phyloP scores from a whole-genome alignment of 2,113 vertebrate species.

The Neodon shergylaensis region DNA sequence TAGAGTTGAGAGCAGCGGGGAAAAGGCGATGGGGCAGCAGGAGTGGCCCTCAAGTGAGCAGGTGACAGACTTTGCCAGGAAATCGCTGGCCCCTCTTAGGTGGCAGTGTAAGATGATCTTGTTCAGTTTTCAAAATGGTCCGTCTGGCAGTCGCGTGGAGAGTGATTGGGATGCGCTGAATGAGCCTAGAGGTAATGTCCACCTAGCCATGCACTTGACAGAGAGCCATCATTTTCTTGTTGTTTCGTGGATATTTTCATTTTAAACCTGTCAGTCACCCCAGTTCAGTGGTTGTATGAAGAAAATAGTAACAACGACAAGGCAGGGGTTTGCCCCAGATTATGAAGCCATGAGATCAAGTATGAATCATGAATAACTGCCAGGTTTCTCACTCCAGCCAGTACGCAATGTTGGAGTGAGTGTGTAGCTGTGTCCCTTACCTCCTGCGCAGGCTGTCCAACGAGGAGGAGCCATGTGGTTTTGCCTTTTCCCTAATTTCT shows the following conservation, averaged over 20 bases:
- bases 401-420: slow-evolving; percentile 17
- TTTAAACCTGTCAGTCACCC: slow-evolving; percentile 46
- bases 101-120: neutral
- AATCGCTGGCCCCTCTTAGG: neutral
- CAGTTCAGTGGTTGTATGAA: slow-evolving; percentile 54
- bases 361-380: slow-evolving; percentile 56
- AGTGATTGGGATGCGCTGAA: neutral
- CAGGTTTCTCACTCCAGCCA: slow-evolving; percentile 38
- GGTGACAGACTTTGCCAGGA: neutral
- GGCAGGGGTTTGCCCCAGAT: slow-evolving; percentile 63
- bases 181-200: slow-evolving; percentile 39
- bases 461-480: neutral
- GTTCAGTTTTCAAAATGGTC: neutral
- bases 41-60: neutral
- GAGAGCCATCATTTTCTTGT: slow-evolving; percentile 28
- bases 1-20: neutral
- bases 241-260: slow-evolving; percentile 56
- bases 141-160: neutral
- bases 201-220: neutral
- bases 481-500: slow-evolving; percentile 3
- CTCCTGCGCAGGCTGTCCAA: neutral
- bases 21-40: neutral
- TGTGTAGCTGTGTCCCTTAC: neutral
- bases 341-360: slow-evolving; percentile 59
- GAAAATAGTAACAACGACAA: slow-evolving; percentile 55